A percentile compares a stretch with the other conserved stretches of the same genome.
These are phyloP conservation scores for Parnassius apollo DNA, from an alignment of 2,888 invertebrate species.

Conservation along the genomic window DNA sequence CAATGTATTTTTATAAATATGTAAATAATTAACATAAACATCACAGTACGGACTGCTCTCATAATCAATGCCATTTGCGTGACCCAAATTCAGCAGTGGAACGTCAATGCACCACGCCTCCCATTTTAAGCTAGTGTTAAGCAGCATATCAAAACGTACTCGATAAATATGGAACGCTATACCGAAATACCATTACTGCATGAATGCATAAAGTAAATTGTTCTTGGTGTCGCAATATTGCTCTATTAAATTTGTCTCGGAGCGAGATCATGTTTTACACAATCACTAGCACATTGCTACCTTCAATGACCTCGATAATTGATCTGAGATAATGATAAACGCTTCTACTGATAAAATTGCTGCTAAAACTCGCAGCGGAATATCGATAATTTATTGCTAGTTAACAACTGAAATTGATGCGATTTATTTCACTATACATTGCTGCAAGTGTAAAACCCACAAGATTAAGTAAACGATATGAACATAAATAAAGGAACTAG, in stretches of 20 bases:
- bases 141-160: conserved; percentile 59
- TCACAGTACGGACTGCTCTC: background rate
- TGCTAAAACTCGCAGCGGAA: conserved; percentile 29
- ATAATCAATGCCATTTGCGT: conserved; percentile 18
- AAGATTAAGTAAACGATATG: too few species aligned
- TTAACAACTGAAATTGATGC: conserved; percentile 11
- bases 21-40: too few species aligned
- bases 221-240: conserved; percentile 53
- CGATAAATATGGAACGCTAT: conserved; percentile 45
- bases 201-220: conserved; percentile 45
- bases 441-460: too few species aligned
- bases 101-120: conserved; percentile 21
- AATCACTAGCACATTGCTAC: conserved; percentile 36
- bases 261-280: conserved; percentile 47
- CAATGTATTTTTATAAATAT: too few species aligned
- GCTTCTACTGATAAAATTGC: conserved; percentile 33
- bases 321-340: conserved; percentile 31
- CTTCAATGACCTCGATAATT: conserved; percentile 27
- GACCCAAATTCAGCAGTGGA: conserved; percentile 18
- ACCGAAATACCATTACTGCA: conserved; percentile 43
- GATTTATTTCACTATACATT: too few species aligned
- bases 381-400: conserved; percentile 28
- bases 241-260: conserved; percentile 51
- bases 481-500: too few species aligned
- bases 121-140: conserved; percentile 33